Evolutionary conservation across 2,797 vertebrate genomes (phyloP).

Genomic region (Sebastes steindachneri): DNA sequence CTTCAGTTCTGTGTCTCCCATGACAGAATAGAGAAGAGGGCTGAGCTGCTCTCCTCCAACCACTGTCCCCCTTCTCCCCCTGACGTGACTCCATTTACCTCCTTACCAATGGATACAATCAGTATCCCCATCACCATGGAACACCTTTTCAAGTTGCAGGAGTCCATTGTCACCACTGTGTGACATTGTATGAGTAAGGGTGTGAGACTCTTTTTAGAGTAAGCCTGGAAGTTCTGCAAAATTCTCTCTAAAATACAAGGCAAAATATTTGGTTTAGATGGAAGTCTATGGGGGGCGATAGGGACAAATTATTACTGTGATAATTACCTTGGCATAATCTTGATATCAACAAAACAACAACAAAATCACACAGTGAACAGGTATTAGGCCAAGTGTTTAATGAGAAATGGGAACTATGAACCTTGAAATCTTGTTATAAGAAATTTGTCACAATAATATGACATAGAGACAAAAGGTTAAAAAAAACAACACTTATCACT

Average conservation of each 20-base stretch:
- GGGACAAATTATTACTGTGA: conserved; percentile 12
- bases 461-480: background rate
- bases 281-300: background rate
- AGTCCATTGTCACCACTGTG: conserved; percentile 8
- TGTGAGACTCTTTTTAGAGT: background rate
- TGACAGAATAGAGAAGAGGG: conserved; percentile 41
- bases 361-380: background rate
- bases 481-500: background rate
- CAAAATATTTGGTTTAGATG: background rate
- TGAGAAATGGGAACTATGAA: background rate
- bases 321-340: conserved; percentile 2
- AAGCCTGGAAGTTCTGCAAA: background rate
- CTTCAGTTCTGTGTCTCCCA: conserved; percentile 49
- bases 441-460: background rate
- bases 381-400: background rate
- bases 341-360: background rate
- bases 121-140: conserved; percentile 5
- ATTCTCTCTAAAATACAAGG: background rate
- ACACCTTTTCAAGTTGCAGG: conserved; percentile 16
- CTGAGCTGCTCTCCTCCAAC: conserved; percentile 36
- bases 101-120: conserved; percentile 21
- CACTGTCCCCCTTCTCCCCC: conserved; percentile 8
- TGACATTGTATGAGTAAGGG: conserved; percentile 6
- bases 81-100: conserved; percentile 12
- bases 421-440: background rate